Percentiles rank a stretch among this genome's conserved stretches.
These are phyloP conservation scores for Penaeus japonicus DNA, from an alignment of 1,140 invertebrate genomes.

Conservation along the genomic window DNA sequence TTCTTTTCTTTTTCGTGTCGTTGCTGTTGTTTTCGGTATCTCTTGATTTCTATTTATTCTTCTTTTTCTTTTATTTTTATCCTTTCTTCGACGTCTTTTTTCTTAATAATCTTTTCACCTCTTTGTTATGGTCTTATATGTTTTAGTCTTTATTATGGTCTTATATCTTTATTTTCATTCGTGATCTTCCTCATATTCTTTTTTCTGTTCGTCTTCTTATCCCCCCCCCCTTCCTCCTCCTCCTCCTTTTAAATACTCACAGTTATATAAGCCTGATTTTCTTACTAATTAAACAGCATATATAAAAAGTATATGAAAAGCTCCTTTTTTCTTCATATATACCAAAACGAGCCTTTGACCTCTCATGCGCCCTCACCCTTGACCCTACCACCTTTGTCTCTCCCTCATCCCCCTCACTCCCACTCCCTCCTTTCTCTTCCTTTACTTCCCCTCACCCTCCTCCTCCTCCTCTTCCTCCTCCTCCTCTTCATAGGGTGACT, in stretches of 20 bases:
- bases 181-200: neutral
- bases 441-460: neutral
- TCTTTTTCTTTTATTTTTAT: neutral
- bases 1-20: neutral
- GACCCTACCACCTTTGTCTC: neutral
- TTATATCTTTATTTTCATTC: neutral
- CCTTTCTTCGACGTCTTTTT: too few species aligned
- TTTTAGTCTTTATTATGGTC: neutral
- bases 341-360: too few species aligned
- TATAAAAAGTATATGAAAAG: too few species aligned
- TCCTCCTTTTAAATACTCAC: too few species aligned
- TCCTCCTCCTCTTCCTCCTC: neutral
- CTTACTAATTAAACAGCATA: too few species aligned
- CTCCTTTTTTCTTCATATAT: too few species aligned
- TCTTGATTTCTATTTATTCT: neutral
- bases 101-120: neutral
- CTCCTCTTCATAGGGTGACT: neutral
- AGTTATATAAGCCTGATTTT: too few species aligned
- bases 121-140: neutral
- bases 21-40: neutral
- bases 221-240: too few species aligned
- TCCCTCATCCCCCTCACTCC: too few species aligned
- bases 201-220: too few species aligned
- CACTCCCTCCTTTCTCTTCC: neutral
- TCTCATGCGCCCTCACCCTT: too few species aligned